Percentiles rank a stretch among this genome's conserved stretches.
phyloP scores from a whole-genome alignment of 2,888 invertebrate species.

The Plagodis pulveraria region DNA sequence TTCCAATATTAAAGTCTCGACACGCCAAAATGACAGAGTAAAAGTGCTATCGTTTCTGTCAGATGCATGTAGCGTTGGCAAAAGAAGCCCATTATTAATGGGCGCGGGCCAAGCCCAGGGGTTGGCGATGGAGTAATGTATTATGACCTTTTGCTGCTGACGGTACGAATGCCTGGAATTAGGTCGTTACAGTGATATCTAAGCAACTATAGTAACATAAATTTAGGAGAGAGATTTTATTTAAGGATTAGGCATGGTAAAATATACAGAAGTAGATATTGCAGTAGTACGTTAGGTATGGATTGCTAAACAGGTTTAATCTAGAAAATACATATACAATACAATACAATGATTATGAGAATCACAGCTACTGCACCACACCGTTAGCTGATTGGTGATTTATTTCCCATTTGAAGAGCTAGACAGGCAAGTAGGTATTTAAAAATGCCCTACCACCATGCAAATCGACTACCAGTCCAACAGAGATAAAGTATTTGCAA shows the following conservation, averaged over 20 bases:
- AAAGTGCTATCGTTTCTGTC: conserved; percentile 78
- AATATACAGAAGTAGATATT: no score
- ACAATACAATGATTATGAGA: no score
- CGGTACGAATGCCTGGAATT: conserved; percentile 41
- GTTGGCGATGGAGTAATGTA: conserved; percentile 65
- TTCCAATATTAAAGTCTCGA: conserved; percentile 47
- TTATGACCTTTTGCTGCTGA: conserved; percentile 63
- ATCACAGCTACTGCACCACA: no score
- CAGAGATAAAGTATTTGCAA: no score
- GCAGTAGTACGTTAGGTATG: no score
- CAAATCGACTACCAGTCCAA: no score
- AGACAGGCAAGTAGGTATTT: no score
- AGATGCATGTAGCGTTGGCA: conserved; percentile 69
- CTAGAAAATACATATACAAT: no score
- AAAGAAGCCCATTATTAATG: conserved; percentile 77
- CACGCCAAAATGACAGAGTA: conserved; percentile 50
- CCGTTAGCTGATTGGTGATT: no score
- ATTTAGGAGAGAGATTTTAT: not conserved
- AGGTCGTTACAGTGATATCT: conserved; percentile 23
- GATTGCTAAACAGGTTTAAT: no score
- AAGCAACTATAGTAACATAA: not conserved
- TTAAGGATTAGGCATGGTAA: not conserved
- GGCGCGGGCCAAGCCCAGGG: conserved; percentile 59
- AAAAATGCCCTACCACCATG: no score
- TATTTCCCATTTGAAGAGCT: no score